phyloP scores from a whole-genome alignment of 2,797 vertebrate genomes.

The Hemitrygon akajei region DNA sequence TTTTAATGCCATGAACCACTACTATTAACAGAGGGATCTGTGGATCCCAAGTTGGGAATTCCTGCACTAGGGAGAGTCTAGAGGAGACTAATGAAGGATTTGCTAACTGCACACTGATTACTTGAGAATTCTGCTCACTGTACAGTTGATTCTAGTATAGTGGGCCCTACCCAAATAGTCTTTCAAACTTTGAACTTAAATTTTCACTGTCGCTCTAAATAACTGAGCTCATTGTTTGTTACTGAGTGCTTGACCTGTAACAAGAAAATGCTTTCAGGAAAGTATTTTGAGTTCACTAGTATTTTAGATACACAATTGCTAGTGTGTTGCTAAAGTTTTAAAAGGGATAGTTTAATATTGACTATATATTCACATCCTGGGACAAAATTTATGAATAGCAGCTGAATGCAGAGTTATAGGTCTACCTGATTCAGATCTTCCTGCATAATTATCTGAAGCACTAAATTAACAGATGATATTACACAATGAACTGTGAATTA shows the following conservation, averaged over 20 bases:
- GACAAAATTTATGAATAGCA: neutral
- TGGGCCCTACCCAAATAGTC: neutral
- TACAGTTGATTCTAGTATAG: neutral
- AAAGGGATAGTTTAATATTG: neutral
- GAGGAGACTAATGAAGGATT: neutral
- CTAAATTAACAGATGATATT: too few species aligned
- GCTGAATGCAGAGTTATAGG: neutral
- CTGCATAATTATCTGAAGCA: too few species aligned
- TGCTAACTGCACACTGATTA: neutral
- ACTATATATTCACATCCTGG: neutral
- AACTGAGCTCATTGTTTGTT: neutral
- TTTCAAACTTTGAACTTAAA: neutral
- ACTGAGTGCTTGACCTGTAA: neutral
- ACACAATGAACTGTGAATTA: too few species aligned
- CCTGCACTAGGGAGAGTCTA: too few species aligned
- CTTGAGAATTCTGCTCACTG: neutral
- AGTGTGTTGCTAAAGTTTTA: neutral
- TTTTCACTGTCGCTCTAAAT: neutral
- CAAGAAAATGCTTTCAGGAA: too few species aligned
- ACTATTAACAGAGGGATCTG: too few species aligned
- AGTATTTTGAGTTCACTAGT: neutral
- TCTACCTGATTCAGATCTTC: too few species aligned
- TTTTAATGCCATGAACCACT: too few species aligned
- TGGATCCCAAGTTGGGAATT: too few species aligned
- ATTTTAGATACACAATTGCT: neutral